These are phyloP conservation scores for Sisyra terminalis DNA, from an alignment of 2,888 invertebrate species.

Conservation along the genomic window DNA sequence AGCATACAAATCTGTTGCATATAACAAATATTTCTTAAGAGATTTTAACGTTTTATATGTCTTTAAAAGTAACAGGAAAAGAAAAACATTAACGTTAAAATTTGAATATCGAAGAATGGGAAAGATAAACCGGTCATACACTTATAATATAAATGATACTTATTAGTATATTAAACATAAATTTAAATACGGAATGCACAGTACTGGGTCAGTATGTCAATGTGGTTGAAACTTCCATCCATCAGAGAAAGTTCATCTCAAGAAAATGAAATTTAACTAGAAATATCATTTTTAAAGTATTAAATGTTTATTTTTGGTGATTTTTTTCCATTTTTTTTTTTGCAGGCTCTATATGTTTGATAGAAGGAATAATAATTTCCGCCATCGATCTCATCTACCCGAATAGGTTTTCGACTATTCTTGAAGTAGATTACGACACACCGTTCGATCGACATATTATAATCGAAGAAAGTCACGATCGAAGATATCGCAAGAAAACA, in stretches of 20 bases:
- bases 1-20: too few relatives aligned
- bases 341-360: conserved; percentile 58
- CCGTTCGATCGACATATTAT: conserved; percentile 87
- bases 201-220: conserved; percentile 5
- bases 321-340: conserved; percentile 10
- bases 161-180: too few relatives aligned
- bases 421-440: conserved; percentile 86
- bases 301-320: not conserved
- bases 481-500: conserved; percentile 41
- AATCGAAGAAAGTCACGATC: conserved; percentile 70
- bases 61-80: too few relatives aligned
- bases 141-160: too few relatives aligned
- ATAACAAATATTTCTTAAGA: too few relatives aligned
- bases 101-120: too few relatives aligned
- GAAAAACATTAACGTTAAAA: too few relatives aligned
- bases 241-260: too few relatives aligned
- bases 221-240: not conserved
- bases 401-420: conserved; percentile 78
- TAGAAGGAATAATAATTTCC: conserved; percentile 65
- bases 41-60: too few relatives aligned
- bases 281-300: not conserved
- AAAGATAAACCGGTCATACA: too few relatives aligned
- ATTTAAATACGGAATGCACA: conserved; percentile 1
- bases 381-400: conserved; percentile 75
- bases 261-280: not conserved